Percentiles rank a stretch among this genome's conserved stretches.
Evolutionary conservation across 2,797 vertebrate genomes (phyloP).

Genomic region (Anabacerthia variegaticeps): DNA sequence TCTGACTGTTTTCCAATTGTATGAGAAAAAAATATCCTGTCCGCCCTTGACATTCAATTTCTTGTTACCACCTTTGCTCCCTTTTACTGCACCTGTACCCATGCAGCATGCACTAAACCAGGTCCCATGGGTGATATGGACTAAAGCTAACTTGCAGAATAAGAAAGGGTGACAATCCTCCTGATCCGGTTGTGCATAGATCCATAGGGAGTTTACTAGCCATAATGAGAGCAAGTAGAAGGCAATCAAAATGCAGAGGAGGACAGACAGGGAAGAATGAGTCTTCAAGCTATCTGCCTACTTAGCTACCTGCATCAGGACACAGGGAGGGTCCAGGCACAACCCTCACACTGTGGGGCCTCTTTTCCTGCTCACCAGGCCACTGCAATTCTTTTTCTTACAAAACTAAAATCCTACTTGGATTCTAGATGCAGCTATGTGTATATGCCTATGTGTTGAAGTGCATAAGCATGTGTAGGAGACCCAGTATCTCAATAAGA

Average conservation of each 20-base stretch:
- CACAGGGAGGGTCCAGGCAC: not conserved
- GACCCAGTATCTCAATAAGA: not conserved
- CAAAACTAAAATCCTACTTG: not conserved
- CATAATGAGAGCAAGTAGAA: not conserved
- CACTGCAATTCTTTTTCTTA: not conserved
- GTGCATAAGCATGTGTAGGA: rapidly evolving
- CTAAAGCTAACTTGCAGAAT: not conserved
- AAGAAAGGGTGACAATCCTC: not conserved
- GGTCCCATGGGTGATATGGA: not conserved
- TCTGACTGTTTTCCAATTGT: not conserved
- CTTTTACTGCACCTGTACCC: not conserved
- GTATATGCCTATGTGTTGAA: not conserved
- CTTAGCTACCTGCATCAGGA: not conserved
- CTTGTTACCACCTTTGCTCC: not conserved
- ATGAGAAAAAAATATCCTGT: not conserved
- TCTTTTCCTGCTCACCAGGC: not conserved
- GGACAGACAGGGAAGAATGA: not conserved
- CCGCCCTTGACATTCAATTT: not conserved
- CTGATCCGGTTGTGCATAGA: not conserved
- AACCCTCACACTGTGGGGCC: rapidly evolving
- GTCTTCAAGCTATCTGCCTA: not conserved
- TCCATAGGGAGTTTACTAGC: not conserved
- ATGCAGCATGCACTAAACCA: not conserved
- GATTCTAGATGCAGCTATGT: not conserved
- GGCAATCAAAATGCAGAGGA: not conserved